Evolutionary conservation across 2,888 invertebrate genomes (phyloP).

Genomic region (Craniophora ligustri): DNA sequence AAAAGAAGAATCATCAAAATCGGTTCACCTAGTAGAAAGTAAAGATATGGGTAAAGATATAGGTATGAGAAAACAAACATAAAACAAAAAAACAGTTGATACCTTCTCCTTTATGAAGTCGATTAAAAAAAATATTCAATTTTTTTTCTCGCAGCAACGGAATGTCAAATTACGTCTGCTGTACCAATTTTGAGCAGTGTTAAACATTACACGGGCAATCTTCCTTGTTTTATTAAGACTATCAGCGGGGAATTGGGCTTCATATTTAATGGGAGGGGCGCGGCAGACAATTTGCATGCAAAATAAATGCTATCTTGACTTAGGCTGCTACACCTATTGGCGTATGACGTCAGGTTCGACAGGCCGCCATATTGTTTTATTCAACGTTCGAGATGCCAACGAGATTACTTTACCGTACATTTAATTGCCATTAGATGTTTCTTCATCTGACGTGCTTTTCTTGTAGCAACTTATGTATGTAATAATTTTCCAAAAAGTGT

Average conservation of each 20-base stretch:
- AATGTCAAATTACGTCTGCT: background rate
- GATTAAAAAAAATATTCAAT: background rate
- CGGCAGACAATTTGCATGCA: conserved; percentile 47
- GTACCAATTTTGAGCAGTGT: conserved; percentile 7
- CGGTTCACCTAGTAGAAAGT: no score
- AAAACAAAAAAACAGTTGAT: no score
- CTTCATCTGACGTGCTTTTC: no score
- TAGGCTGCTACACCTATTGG: conserved; percentile 40
- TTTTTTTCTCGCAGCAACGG: background rate
- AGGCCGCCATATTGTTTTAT: conserved; percentile 14
- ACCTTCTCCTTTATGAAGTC: background rate
- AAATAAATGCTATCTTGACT: conserved; percentile 46
- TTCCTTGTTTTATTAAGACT: conserved; percentile 46
- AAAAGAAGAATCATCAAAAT: no score
- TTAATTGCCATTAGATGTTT: no score
- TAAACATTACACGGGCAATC: conserved; percentile 26
- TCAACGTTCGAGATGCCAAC: background rate
- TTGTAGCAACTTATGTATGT: no score
- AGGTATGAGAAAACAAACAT: no score
- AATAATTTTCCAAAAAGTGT: no score
- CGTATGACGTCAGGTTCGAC: conserved; percentile 39
- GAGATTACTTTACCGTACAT: no score
- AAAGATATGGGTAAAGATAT: no score
- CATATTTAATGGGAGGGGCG: conserved; percentile 51
- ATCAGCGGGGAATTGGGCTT: conserved; percentile 42